Conservation (phyloP, 2,113 vertebrate genomes). For the Nycticorax nycticorax region DNA sequence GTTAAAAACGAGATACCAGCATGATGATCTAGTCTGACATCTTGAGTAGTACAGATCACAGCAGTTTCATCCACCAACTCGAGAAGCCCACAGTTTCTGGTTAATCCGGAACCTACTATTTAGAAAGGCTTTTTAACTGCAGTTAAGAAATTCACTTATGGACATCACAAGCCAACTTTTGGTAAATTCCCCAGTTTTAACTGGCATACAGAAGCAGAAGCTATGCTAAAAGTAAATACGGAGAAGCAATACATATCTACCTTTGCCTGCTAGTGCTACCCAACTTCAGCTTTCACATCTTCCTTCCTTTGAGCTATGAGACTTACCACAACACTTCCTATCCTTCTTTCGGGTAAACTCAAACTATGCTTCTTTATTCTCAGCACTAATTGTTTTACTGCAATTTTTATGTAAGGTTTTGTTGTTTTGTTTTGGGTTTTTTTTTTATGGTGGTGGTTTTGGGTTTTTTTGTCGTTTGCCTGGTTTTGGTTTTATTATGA, state of each 20-base stretch:
- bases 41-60: neutral
- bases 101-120: neutral
- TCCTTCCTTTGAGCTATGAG: neutral
- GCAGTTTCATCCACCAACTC: neutral
- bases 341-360: neutral
- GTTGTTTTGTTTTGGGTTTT: neutral
- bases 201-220: neutral
- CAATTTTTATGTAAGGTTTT: neutral
- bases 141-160: neutral
- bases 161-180: neutral
- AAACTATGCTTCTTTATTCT: neutral
- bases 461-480: neutral
- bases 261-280: neutral
- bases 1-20: neutral
- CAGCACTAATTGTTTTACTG: neutral
- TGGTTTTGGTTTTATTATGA: neutral
- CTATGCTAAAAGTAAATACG: neutral
- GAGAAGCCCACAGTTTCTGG: neutral
- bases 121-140: neutral
- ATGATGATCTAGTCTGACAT: neutral
- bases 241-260: neutral
- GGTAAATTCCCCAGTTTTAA: neutral
- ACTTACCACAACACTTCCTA: neutral
- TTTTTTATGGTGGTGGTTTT: neutral
- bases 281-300: neutral